Evolutionary conservation across 2,797 vertebrate genomes (phyloP).

Genomic region (Australoheros facetus): DNA sequence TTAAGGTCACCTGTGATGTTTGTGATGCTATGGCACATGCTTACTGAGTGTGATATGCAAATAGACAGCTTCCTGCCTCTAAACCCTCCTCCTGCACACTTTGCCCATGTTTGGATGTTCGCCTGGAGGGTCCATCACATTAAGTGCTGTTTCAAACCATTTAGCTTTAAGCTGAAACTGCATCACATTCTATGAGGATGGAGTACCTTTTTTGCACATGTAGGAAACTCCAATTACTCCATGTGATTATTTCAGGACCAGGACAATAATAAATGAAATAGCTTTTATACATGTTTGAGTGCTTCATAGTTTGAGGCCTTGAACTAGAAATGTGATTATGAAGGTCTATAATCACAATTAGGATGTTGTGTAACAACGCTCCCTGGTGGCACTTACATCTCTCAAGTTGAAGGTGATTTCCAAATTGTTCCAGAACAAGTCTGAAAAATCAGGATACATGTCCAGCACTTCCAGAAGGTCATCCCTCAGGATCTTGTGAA

Average conservation of each 20-base stretch:
- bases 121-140: background rate
- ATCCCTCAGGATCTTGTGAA: conserved; percentile 95
- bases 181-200: rapidly evolving
- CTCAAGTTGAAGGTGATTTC: conserved; percentile 97
- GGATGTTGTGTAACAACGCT: background rate
- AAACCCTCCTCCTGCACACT: background rate
- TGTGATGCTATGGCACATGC: background rate
- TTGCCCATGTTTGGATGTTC: background rate
- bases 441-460: conserved; percentile 95
- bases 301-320: rapidly evolving
- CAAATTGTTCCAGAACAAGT: conserved; percentile 94
- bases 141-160: background rate
- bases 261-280: background rate
- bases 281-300: background rate
- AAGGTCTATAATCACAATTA: background rate
- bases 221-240: background rate
- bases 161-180: background rate
- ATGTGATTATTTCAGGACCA: background rate
- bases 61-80: background rate
- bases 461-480: conserved; percentile 96
- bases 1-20: background rate
- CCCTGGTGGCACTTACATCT: conserved; percentile 87
- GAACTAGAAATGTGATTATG: background rate
- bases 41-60: background rate
- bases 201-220: no score